These are phyloP conservation scores for Stegophylla sp. DNA, from an alignment of 2,888 invertebrate genomes.

Conservation along the genomic window DNA sequence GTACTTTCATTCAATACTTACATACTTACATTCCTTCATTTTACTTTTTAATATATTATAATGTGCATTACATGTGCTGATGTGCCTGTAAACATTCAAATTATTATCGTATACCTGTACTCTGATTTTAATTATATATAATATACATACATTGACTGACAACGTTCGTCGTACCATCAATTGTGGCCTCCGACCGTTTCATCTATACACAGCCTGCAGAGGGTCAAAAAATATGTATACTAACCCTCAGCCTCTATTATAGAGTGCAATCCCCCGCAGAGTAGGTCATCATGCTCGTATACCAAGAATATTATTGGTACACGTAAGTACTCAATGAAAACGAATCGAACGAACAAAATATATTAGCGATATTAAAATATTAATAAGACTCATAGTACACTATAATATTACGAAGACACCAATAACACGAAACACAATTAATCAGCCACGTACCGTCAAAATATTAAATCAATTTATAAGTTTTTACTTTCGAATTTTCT, in stretches of 20 bases:
- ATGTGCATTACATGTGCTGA: background rate
- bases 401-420: background rate
- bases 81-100: background rate
- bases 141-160: slow-evolving; percentile 15
- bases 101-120: background rate
- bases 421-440: background rate
- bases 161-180: background rate
- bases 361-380: slow-evolving; percentile 36
- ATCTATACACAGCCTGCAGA: background rate
- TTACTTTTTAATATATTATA: background rate
- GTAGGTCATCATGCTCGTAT: slow-evolving; percentile 25
- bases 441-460: slow-evolving; percentile 12
- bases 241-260: slow-evolving; percentile 17
- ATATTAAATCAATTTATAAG: background rate
- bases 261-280: slow-evolving; percentile 45
- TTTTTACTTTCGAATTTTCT: background rate
- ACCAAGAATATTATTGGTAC: background rate
- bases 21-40: too few relatives aligned
- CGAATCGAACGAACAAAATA: slow-evolving; percentile 43
- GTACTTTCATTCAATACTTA: too few relatives aligned
- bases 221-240: slow-evolving; percentile 30
- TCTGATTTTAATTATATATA: slow-evolving; percentile 22
- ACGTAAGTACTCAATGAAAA: background rate
- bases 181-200: slow-evolving; percentile 10
- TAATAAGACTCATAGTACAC: background rate